phyloP scores from a whole-genome alignment of 1,140 invertebrate genomes.

The Marisa cornuarietis region DNA sequence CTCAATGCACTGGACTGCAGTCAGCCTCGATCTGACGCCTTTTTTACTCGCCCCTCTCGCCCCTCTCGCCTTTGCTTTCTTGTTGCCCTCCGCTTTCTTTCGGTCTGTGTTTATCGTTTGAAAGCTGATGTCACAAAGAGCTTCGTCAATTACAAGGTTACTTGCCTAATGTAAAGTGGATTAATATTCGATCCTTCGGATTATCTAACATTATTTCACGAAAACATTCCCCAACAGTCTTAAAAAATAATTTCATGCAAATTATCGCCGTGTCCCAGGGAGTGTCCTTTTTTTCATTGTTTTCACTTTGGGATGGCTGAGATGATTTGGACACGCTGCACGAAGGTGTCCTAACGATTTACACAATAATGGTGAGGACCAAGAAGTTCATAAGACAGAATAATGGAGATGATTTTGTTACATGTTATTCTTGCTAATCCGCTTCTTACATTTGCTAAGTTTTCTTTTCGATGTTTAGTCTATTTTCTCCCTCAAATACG shows the following conservation, averaged over 20 bases:
- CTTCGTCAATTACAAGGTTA: constrained; percentile 4
- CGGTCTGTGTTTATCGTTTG: background rate
- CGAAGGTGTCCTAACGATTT: background rate
- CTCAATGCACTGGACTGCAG: too few relatives aligned
- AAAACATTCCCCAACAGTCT: background rate
- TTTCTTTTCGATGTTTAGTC: too few relatives aligned
- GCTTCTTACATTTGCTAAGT: too few relatives aligned
- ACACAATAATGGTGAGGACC: too few relatives aligned
- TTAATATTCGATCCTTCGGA: background rate
- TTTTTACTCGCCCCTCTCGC: background rate
- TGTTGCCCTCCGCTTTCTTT: background rate
- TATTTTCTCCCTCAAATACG: too few relatives aligned
- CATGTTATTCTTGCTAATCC: too few relatives aligned
- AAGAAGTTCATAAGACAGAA: too few relatives aligned
- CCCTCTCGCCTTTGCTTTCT: background rate
- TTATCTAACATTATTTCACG: constrained; percentile 12
- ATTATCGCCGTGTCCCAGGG: background rate
- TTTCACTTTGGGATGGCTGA: background rate
- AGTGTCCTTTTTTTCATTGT: background rate
- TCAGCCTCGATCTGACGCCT: background rate
- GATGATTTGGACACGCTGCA: background rate
- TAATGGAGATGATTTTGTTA: too few relatives aligned
- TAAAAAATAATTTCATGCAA: constrained; percentile 4
- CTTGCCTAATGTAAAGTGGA: constrained; percentile 9
- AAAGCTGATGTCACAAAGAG: background rate